These are phyloP conservation scores for Diarsia mendica DNA, from an alignment of 2,888 invertebrate species.

Conservation along the genomic window DNA sequence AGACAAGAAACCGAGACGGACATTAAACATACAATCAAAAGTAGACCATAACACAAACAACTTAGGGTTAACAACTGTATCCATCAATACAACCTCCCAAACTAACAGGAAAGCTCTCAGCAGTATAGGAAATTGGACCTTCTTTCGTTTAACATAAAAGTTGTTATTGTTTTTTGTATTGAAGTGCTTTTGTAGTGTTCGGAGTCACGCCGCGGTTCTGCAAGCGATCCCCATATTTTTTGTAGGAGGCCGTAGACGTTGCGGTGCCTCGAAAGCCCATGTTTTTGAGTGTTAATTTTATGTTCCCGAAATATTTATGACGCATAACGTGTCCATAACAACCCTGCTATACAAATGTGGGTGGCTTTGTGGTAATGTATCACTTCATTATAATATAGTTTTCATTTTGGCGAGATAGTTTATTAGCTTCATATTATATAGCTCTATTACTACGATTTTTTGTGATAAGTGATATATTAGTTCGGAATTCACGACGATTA, in stretches of 20 bases:
- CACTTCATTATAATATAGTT: slow-evolving; percentile 84
- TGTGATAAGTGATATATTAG: slow-evolving; percentile 24
- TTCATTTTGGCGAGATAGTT: slow-evolving; percentile 64
- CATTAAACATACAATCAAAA: slow-evolving; percentile 74
- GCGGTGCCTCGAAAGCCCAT: slow-evolving; percentile 89
- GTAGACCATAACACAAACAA: slow-evolving; percentile 82
- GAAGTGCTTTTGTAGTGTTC: slow-evolving; percentile 73
- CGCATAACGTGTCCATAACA: slow-evolving; percentile 89
- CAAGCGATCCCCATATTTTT: slow-evolving; percentile 87
- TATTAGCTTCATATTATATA: slow-evolving; percentile 45
- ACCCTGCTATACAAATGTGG: slow-evolving; percentile 89
- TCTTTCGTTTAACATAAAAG: slow-evolving; percentile 57
- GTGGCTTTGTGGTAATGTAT: slow-evolving; percentile 87
- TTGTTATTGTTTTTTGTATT: slow-evolving; percentile 51
- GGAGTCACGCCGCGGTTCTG: slow-evolving; percentile 81
- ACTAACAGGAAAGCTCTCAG: slow-evolving; percentile 61
- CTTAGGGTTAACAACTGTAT: slow-evolving; percentile 79
- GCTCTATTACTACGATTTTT: slow-evolving; percentile 42
- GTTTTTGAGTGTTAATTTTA: slow-evolving; percentile 90
- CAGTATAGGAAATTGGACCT: slow-evolving; percentile 67
- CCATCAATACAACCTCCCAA: slow-evolving; percentile 70
- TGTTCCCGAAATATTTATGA: slow-evolving; percentile 90
- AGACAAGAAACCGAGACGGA: slow-evolving; percentile 78
- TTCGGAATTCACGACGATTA: slow-evolving; percentile 28
- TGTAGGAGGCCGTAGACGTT: slow-evolving; percentile 86